Base-by-base conservation (phyloP, 2,113 vertebrate species). In the Periophthalmodon schlosseri region DNA sequence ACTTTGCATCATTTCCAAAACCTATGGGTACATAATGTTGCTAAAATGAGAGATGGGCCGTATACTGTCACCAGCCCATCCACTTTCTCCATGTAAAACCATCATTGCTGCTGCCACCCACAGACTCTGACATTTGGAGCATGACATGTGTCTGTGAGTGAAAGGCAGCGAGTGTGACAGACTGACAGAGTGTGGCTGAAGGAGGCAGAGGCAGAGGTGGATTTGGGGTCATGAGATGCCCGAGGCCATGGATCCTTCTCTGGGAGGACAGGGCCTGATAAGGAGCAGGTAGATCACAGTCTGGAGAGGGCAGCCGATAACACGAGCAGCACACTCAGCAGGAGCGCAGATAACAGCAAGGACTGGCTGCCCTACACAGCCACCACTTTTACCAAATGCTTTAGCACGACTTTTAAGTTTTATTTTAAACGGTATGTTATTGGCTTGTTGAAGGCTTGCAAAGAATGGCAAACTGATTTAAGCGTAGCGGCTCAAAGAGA, bases 351-450 rank as follows among this genome's bases (percentile, higher is more conserved):
- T 60, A 60, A 60, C 57, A 71, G 82, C 88, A 89, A 91, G 84
- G 87, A 90, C 91, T 91, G 90, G 79, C 90, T 89, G 88, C 87
- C 89, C 84, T 87, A 74, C 24, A 88, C 80, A 80, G 84, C 86
- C 88, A 92, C 78, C 60, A 83, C 80, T 76, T 61, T 84, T 66
- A 78, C 83, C 78, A 79, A 23, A 69, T 28, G 60, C 75, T 57
- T 67, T 8, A 28, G 47, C 73, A 77, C 54, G 23, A 34, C 36
- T 15, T n/a, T 61, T 44, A 44, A 44, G 3, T 34, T 24, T 4
- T 24, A 13, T 24, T 24, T 13, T 4, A 5, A 11, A 13, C 14
- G 21, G 21, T 14, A 5, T 24, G 2, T 5, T 4, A 11, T 9
- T 57, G 5, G 6, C 10, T 58, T 24, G 21, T 12, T 13, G 20